Percentiles rank a stretch among this genome's conserved stretches.
Conservation (phyloP, 2,888 invertebrate species). For the Mactromeris polynyma region DNA sequence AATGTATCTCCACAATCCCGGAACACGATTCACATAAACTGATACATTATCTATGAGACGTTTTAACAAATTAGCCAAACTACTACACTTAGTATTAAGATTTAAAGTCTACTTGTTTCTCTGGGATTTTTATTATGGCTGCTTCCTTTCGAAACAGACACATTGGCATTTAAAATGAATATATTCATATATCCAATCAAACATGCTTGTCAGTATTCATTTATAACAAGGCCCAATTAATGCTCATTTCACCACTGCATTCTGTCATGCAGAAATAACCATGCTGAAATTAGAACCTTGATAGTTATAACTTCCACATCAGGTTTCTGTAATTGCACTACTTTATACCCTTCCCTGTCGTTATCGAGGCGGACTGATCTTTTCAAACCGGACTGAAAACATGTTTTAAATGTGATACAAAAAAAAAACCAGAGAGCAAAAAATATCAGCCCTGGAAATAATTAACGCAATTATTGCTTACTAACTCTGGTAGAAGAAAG, state of each 20-base stretch:
- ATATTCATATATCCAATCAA: neutral
- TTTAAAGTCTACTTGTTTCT: neutral
- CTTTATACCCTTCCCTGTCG: conserved; percentile 38
- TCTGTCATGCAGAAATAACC: conserved; percentile 1
- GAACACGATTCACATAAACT: neutral
- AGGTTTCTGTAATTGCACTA: conserved; percentile 48
- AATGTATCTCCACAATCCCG: neutral
- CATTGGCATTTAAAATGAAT: neutral
- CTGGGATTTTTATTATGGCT: neutral
- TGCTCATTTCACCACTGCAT: neutral
- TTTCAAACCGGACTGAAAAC: conserved; percentile 62
- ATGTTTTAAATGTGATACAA: neutral
- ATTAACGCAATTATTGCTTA: too few relatives aligned
- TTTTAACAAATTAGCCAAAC: neutral
- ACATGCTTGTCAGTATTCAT: conserved; percentile 13
- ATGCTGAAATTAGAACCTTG: conserved; percentile 53
- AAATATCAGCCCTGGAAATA: too few relatives aligned
- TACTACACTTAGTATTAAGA: neutral
- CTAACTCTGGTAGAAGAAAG: too few relatives aligned
- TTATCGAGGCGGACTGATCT: conserved; percentile 60
- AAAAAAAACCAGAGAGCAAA: neutral
- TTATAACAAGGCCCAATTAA: neutral
- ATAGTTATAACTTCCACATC: conserved; percentile 69
- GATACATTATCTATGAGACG: neutral
- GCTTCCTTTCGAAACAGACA: neutral